Conservation (phyloP, 1,140 invertebrate species). For the Argopecten irradians region DNA sequence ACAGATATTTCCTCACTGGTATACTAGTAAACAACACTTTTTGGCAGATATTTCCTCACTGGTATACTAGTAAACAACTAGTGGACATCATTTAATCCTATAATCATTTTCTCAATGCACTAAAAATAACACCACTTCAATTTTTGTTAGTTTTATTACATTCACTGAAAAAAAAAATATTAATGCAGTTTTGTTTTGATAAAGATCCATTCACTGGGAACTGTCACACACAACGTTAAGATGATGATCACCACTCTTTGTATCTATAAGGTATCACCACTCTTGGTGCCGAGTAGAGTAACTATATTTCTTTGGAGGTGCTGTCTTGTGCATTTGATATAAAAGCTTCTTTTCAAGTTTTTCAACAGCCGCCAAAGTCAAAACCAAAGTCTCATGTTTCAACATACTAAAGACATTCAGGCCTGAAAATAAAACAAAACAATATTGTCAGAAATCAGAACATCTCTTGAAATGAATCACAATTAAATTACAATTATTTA, state of each 20-base stretch:
- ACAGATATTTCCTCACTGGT: too few species aligned
- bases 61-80: too few species aligned
- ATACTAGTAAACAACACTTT: too few species aligned
- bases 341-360: constrained; percentile 91
- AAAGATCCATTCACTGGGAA: neutral
- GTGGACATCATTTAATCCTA: too few species aligned
- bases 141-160: neutral
- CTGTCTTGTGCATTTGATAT: constrained; percentile 83
- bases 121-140: neutral
- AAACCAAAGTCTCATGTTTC: constrained; percentile 95
- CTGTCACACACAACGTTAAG: neutral
- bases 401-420: constrained; percentile 90
- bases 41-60: too few species aligned
- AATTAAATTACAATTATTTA: too few species aligned
- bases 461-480: neutral
- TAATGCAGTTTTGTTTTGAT: neutral
- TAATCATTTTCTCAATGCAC: too few species aligned
- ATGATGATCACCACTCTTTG: neutral
- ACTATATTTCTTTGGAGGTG: neutral
- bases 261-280: neutral
- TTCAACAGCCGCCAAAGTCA: constrained; percentile 90
- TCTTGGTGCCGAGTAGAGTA: neutral
- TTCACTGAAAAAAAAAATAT: neutral
- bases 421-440: constrained; percentile 71
- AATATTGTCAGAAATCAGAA: neutral